These are phyloP conservation scores for Agrochola lota DNA, from an alignment of 2,888 invertebrate genomes.

Conservation along the genomic window DNA sequence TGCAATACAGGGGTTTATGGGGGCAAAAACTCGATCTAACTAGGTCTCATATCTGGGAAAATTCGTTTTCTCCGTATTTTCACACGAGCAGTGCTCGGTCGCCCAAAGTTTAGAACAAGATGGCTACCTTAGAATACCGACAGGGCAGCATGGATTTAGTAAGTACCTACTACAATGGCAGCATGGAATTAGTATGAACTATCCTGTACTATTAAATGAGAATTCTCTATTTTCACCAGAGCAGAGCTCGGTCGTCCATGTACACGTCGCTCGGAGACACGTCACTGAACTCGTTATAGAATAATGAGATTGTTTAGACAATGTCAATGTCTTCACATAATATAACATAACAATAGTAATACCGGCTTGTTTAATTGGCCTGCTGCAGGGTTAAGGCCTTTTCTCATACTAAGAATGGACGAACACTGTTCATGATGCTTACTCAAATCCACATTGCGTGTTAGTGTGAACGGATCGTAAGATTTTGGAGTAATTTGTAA, in stretches of 20 bases:
- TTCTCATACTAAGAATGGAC: not conserved
- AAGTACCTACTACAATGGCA: too few species aligned
- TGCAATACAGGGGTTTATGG: too few species aligned
- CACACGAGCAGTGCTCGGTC: too few species aligned
- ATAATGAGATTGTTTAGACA: constrained; percentile 24
- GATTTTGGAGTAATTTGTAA: not conserved
- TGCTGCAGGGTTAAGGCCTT: not conserved
- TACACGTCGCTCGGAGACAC: constrained; percentile 13
- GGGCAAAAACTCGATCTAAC: too few species aligned
- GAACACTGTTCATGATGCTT: not conserved
- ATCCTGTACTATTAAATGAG: too few species aligned
- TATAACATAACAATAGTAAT: not conserved
- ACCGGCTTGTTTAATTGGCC: not conserved
- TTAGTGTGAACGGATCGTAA: not conserved
- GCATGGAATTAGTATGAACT: not conserved
- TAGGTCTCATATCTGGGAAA: too few species aligned
- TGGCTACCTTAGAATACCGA: too few species aligned
- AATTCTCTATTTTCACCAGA: too few species aligned
- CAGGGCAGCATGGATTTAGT: too few species aligned
- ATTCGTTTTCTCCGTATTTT: too few species aligned
- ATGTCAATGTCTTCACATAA: constrained; percentile 32
- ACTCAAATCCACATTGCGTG: not conserved
- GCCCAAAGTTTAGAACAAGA: too few species aligned
- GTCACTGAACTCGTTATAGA: constrained; percentile 22
- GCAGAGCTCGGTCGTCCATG: too few species aligned